phyloP scores from a whole-genome alignment of 2,888 invertebrate species.

The Charanyca ferruginea region DNA sequence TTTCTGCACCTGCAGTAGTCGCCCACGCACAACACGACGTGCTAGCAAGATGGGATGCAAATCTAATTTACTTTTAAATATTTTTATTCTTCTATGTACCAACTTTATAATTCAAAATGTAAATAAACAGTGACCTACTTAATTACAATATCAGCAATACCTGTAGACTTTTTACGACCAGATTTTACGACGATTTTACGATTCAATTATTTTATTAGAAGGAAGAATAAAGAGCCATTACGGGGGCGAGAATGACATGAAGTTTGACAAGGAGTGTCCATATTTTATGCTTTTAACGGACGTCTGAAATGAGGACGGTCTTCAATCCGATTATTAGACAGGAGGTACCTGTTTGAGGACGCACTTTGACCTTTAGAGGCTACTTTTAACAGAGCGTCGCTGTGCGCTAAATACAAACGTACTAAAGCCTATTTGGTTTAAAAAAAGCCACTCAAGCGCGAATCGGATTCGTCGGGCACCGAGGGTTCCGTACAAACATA shows the following conservation, averaged over 20 bases:
- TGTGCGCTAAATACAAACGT: too few relatives aligned
- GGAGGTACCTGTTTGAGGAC: neutral
- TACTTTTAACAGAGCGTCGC: too few relatives aligned
- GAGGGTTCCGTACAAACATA: too few relatives aligned
- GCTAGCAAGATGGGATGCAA: too few relatives aligned
- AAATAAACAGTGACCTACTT: neutral
- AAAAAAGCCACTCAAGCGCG: too few relatives aligned
- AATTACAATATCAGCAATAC: slow-evolving; percentile 33
- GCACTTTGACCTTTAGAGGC: neutral
- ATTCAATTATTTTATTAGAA: slow-evolving; percentile 41
- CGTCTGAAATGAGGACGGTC: neutral
- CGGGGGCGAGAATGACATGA: slow-evolving; percentile 9
- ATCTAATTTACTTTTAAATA: too few relatives aligned
- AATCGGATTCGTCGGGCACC: too few relatives aligned
- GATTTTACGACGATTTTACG: slow-evolving; percentile 55
- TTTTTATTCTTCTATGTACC: too few relatives aligned
- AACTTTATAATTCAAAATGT: too few relatives aligned
- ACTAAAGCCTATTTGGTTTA: too few relatives aligned
- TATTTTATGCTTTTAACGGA: slow-evolving; percentile 38
- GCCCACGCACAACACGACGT: too few relatives aligned
- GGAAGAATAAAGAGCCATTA: slow-evolving; percentile 20
- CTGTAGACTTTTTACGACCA: slow-evolving; percentile 36
- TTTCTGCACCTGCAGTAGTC: too few relatives aligned
- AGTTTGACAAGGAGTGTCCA: slow-evolving; percentile 27
- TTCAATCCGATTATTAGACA: slow-evolving; percentile 10